phyloP scores from a whole-genome alignment of 2,113 vertebrate species.

The Pluvianellus socialis region DNA sequence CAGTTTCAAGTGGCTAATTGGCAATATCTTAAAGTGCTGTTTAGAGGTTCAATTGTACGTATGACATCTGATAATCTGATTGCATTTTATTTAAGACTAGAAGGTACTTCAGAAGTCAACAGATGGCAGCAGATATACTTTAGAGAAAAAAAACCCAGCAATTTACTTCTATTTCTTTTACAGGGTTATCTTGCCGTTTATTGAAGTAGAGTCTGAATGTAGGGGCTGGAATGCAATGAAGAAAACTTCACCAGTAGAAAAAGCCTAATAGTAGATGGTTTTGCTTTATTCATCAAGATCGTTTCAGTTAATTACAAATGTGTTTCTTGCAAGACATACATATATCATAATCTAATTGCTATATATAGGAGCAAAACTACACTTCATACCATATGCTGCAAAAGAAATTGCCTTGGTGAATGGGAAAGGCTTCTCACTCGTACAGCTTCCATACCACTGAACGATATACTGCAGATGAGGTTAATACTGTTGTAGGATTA shows the following conservation, averaged over 20 bases:
- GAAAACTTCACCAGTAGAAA: not conserved
- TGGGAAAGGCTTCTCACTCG: not conserved
- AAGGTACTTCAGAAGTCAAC: constrained; percentile 55
- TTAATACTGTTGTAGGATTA: not conserved
- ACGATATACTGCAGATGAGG: not conserved
- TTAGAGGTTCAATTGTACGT: constrained; percentile 20
- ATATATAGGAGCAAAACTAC: not conserved
- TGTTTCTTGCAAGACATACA: not conserved
- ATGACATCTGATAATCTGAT: constrained; percentile 36
- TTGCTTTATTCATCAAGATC: not conserved
- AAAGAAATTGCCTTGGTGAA: not conserved
- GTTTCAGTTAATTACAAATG: not conserved
- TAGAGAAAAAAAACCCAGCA: not conserved
- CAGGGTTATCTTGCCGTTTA: not conserved
- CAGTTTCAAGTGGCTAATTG: constrained; percentile 54
- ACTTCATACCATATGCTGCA: not conserved
- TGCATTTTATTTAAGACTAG: constrained; percentile 55
- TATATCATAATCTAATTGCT: not conserved
- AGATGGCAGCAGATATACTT: constrained; percentile 70
- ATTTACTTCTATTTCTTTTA: not conserved
- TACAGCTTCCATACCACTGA: not conserved
- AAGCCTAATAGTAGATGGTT: not conserved
- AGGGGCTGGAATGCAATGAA: not conserved
- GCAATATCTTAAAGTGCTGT: constrained; percentile 25
- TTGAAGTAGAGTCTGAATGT: not conserved